Base-by-base conservation (phyloP, 1,140 invertebrate species). In the Heterodera schachtii region DNA sequence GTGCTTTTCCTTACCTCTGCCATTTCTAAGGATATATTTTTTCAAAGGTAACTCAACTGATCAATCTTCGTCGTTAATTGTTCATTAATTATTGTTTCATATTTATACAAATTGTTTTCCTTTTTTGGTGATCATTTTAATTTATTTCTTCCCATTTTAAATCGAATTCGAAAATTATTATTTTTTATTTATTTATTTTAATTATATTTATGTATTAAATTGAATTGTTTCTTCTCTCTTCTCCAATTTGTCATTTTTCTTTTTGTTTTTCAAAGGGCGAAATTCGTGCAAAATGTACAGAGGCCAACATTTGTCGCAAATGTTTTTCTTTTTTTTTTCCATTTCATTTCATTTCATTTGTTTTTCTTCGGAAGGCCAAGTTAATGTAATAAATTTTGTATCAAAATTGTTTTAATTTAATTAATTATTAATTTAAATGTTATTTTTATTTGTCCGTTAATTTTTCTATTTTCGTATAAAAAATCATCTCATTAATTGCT, bases 251-350 rank as follows among this genome's bases (percentile, higher is more conserved):
- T 60, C 16, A 19, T 64, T 64, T 64, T 13, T 64, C 19, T 64
- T 64, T 75, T 76, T 73, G 5, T 75, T 76, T 76, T 57, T 66
- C 44, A 78, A 66, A 70, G 66, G 66, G 77, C 49, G 49, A 49
- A 78, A 78, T 78, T 78, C 77, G 77, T 78, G 77, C 77, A 78
- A 78, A 78, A 64, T 78, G 77, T 78, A 78, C 77, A 78, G 47
- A 69, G 69, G 8, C 41, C 3, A 41, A 21, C 69, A 43, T 71
- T 71, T 46, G 69, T 71, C 69, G 69, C 69, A 71, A 71, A 71
- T 71, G 69, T 71, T 13, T 71, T 64, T 19, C 5, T 19, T 19
- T 19, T 64, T 19, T 13, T 64, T 64, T n/a, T n/a, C n/a, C n/a
- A n/a, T n/a, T n/a, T 3, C 57, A 64, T 19, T 16, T 64, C 19